Percentiles rank a stretch among this genome's conserved stretches.
Conservation (phyloP, 2,888 invertebrate species). For the Capitulum mitella region DNA sequence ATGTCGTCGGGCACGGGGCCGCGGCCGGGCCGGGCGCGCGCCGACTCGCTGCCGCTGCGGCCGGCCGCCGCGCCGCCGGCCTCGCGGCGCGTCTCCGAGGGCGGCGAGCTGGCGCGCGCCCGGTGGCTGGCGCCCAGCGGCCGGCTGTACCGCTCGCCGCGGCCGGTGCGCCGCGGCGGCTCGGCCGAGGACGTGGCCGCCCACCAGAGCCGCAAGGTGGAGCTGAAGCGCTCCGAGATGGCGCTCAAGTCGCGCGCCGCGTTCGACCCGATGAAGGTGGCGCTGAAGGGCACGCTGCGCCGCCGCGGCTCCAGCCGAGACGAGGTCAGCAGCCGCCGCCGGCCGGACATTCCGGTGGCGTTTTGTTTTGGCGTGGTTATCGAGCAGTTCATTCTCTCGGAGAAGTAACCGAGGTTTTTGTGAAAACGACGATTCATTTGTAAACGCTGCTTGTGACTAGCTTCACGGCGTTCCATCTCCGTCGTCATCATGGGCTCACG, state of each 20-base stretch:
- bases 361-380: too few species aligned
- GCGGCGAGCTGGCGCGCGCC: background rate
- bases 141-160: conserved; percentile 34
- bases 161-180: conserved; percentile 32
- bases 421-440: too few species aligned
- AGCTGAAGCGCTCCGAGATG: conserved; percentile 19
- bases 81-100: background rate
- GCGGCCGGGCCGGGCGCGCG: background rate
- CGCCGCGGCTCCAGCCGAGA: conserved; percentile 37
- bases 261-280: conserved; percentile 37
- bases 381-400: too few species aligned
- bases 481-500: too few species aligned
- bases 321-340: conserved; percentile 30
- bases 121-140: conserved; percentile 12
- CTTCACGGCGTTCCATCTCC: too few species aligned
- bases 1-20: conserved; percentile 9
- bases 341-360: background rate
- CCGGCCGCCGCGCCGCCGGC: background rate
- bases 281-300: conserved; percentile 44
- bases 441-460: too few species aligned
- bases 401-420: too few species aligned
- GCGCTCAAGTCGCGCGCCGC: conserved; percentile 29
- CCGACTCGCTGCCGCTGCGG: conserved; percentile 5
- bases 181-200: conserved; percentile 32
- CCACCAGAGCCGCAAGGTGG: background rate